Conservation (phyloP, 2,888 invertebrate genomes). For the Rapana venosa region DNA sequence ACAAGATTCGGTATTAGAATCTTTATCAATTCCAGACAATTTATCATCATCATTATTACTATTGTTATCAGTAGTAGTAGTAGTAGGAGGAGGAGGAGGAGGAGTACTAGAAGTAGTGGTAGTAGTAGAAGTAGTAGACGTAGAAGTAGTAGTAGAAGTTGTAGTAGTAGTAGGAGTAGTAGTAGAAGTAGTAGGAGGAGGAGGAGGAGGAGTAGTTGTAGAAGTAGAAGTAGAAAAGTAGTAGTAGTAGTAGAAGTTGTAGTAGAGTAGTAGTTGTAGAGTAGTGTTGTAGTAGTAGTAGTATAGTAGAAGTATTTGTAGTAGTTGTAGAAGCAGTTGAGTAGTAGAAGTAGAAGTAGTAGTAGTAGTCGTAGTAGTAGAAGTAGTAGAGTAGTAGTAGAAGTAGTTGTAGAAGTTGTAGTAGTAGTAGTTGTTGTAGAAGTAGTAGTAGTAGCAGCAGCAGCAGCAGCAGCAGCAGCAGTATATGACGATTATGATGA, state of each 20-base stretch:
- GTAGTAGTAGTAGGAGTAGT: not conserved
- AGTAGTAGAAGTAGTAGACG: not conserved
- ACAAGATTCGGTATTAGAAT: not conserved
- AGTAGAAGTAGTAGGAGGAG: no score
- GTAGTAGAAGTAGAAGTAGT: no score
- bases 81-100: not conserved
- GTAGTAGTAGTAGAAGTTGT: no score
- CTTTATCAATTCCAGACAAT: not conserved
- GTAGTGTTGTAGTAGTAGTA: no score
- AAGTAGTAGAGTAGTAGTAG: not conserved
- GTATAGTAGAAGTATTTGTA: no score
- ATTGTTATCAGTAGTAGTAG: not conserved
- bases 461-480: not conserved
- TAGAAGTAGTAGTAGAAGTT: not conserved
- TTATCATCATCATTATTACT: not conserved
- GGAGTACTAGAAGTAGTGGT: not conserved
- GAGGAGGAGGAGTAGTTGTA: no score
- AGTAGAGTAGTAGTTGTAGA: no score
- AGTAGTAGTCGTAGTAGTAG: no score
- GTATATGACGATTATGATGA: not conserved
- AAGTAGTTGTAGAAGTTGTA: not conserved
- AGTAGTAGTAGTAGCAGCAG: not conserved
- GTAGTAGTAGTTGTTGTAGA: not conserved
- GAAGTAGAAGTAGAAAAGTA: no score
- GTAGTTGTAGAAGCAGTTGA: no score